Base-by-base conservation (phyloP, 1,140 invertebrate species). In the Euura saliciscinereae region DNA sequence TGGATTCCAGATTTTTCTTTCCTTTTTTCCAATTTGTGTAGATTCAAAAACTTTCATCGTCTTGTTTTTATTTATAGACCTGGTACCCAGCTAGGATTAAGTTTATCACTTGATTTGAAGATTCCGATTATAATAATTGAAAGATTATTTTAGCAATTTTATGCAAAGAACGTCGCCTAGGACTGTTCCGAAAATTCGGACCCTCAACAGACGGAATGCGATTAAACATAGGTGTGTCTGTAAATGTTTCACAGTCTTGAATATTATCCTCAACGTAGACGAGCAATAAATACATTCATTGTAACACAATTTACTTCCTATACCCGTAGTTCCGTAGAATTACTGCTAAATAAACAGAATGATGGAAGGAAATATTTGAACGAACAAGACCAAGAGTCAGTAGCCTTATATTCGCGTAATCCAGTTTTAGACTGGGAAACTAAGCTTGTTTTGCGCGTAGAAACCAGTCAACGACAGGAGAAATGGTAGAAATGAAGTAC, bases 191-290 rank as follows among this genome's bases (percentile, higher is more conserved):
- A 82, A 80, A 77, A 69, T 81, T 65, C 81, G 84, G 71, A 78
- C 66, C 46, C 79, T 85, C 69, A 81, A 79, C 78, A 84, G 84
- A 73, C 80, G 80, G 77, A 85, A 85, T 77, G 84, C 84, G 73
- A 85, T 85, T 83, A 59, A 11, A 59, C 13, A 59, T 59, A 85
- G 84, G 84, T 85, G 78, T 81, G 84, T 85, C 66, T 66, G 45
- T 65, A 42, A n/a, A 59, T 59, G 51, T 28, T 28, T 28, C 28
- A 28, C 28, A 28, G 28, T 28, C 28, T 28, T 28, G 28, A 28
- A 28, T 28, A 28, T 28, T 28, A 28, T 28, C 1, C 28, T 28
- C 28, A 28, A 28, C 28, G 28, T 28, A 28, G 28, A 28, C 28
- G 28, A 28, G 28, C 28, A 28, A 28, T 28, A 28, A 28, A 28